Evolutionary conservation across 2,888 invertebrate species (phyloP).

Genomic region (Cremastinae sp.): DNA sequence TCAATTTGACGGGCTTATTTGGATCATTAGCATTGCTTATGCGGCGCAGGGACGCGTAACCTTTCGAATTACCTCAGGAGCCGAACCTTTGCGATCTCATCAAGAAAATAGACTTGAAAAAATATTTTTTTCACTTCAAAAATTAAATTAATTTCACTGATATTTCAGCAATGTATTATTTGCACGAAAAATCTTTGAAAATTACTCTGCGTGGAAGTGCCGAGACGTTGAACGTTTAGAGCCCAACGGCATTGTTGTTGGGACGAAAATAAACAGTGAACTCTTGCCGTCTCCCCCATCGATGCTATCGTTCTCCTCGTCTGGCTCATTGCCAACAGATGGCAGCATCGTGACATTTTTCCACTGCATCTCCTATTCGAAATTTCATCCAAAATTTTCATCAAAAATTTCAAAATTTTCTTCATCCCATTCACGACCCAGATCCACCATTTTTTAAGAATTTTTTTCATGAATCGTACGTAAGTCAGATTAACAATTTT

Average conservation of each 20-base stretch:
- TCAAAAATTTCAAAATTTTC: background rate
- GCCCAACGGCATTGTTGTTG: constrained; percentile 56
- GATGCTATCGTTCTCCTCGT: constrained; percentile 30
- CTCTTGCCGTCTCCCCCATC: constrained; percentile 38
- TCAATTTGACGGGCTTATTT: constrained; percentile 47
- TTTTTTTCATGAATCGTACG: too few relatives aligned
- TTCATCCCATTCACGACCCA: too few relatives aligned
- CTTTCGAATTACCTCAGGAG: constrained; percentile 25
- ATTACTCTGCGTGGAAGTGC: constrained; percentile 28
- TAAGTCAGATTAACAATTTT: too few relatives aligned
- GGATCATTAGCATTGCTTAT: constrained; percentile 47
- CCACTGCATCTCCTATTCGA: background rate
- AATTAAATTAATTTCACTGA: background rate
- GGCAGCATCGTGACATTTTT: constrained; percentile 50
- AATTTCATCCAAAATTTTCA: background rate
- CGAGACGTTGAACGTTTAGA: constrained; percentile 26
- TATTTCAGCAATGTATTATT: background rate
- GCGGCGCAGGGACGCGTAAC: constrained; percentile 32
- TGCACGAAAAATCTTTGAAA: constrained; percentile 9
- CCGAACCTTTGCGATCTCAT: constrained; percentile 10
- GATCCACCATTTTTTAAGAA: too few relatives aligned
- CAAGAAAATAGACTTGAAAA: constrained; percentile 4
- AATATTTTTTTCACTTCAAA: constrained; percentile 22
- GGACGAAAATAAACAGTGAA: constrained; percentile 58
- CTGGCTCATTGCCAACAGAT: constrained; percentile 30